Conservation (phyloP, 2,113 vertebrate species). For the Cheirogaleus medius region DNA sequence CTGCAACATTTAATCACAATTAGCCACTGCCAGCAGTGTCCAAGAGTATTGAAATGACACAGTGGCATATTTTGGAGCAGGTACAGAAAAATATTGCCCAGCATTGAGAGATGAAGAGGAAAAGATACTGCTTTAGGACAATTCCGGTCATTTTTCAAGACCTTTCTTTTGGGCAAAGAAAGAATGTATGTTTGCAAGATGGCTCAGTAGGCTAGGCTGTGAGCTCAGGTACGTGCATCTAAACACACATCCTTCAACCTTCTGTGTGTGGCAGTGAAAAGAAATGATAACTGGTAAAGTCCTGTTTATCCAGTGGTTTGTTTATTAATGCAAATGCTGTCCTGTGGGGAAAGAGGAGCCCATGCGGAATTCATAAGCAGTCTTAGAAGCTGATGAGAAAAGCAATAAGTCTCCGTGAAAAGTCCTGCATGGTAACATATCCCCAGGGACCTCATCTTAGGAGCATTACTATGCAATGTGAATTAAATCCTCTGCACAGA, state of each 20-base stretch:
- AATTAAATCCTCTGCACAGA: slow-evolving; percentile 71
- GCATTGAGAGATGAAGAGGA: background rate
- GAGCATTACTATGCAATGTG: slow-evolving; percentile 71
- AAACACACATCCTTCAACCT: background rate
- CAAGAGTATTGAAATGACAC: background rate
- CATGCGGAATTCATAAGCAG: slow-evolving; percentile 67
- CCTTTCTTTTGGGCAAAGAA: background rate
- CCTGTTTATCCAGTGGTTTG: slow-evolving; percentile 60
- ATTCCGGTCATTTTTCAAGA: background rate
- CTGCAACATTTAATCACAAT: background rate
- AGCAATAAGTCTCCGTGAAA: slow-evolving; percentile 64
- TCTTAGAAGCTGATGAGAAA: slow-evolving; percentile 74
- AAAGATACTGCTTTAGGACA: background rate
- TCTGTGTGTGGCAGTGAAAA: background rate
- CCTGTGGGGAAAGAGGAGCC: slow-evolving; percentile 35
- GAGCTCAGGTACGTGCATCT: background rate
- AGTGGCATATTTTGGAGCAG: background rate
- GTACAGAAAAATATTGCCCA: background rate
- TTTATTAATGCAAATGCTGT: slow-evolving; percentile 74
- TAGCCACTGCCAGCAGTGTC: background rate
- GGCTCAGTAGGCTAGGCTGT: background rate
- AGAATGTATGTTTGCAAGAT: background rate
- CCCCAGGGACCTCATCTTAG: slow-evolving; percentile 56
- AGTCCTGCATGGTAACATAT: slow-evolving; percentile 71
- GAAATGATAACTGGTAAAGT: slow-evolving; percentile 47